Conservation (phyloP, 2,888 invertebrate species). For the Blomia tropicalis region DNA sequence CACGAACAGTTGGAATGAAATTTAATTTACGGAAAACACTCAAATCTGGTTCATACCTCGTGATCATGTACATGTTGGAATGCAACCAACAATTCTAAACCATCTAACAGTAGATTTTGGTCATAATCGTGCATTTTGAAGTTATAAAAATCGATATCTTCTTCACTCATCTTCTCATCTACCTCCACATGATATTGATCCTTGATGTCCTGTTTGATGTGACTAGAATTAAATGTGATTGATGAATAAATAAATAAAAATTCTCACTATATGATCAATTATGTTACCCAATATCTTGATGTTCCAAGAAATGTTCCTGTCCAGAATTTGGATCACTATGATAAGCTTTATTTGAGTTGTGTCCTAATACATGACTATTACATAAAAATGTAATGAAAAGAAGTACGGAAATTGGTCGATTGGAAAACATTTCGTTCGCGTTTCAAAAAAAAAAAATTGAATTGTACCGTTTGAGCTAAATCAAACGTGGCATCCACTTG, state of each 20-base stretch:
- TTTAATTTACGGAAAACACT: too few species aligned
- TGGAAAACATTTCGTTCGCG: too few species aligned
- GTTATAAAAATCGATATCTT: conserved; percentile 20
- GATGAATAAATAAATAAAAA: too few species aligned
- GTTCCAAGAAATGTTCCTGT: neutral
- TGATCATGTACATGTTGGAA: conserved; percentile 13
- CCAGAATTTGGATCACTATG: too few species aligned
- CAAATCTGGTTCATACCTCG: neutral
- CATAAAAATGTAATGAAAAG: too few species aligned
- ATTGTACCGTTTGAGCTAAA: too few species aligned
- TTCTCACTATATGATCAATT: too few species aligned
- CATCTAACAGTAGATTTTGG: conserved; percentile 20
- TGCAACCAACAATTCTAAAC: conserved; percentile 20
- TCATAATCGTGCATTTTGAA: conserved; percentile 24
- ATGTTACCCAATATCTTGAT: neutral
- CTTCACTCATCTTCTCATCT: conserved; percentile 2
- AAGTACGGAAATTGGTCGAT: too few species aligned
- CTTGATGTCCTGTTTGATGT: conserved; percentile 20
- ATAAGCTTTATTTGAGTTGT: neutral
- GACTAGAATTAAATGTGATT: neutral
- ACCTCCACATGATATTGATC: conserved; percentile 18
- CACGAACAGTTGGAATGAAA: neutral
- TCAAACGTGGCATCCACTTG: too few species aligned
- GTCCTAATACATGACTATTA: too few species aligned
- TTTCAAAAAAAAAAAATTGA: too few species aligned